Evolutionary conservation across 2,797 vertebrate species (phyloP).

Genomic region (Xenopus petersii): DNA sequence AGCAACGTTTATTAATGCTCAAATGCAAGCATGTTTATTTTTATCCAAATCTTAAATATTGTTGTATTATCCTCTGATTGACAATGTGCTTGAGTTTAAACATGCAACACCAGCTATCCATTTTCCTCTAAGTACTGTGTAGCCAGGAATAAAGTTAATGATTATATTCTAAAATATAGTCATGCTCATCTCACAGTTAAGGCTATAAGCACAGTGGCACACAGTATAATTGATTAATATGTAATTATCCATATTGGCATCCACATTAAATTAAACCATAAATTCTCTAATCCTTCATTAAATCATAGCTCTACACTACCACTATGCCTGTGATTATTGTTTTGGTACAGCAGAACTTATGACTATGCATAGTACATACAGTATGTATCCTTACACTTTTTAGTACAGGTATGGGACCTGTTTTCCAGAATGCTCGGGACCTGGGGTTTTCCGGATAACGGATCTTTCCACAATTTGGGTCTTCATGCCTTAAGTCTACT

Average conservation of each 20-base stretch:
- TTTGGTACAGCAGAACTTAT: neutral
- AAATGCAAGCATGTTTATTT: neutral
- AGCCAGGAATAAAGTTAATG: neutral
- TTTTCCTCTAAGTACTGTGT: neutral
- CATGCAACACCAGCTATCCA: neutral
- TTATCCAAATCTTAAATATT: neutral
- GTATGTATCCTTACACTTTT: neutral
- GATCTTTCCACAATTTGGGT: too few relatives aligned
- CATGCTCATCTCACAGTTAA: slow-evolving; percentile 2
- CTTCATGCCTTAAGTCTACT: too few relatives aligned
- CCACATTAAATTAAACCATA: slow-evolving; percentile 19
- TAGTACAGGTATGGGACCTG: too few relatives aligned
- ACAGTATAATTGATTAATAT: slow-evolving; percentile 25
- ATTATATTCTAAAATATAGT: slow-evolving; percentile 8
- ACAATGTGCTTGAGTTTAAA: neutral
- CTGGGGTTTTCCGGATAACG: too few relatives aligned
- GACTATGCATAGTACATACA: neutral
- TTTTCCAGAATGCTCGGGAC: too few relatives aligned
- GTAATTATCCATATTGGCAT: slow-evolving; percentile 26
- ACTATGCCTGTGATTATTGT: neutral
- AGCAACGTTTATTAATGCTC: neutral
- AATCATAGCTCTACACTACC: slow-evolving; percentile 1
- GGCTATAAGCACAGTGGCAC: slow-evolving; percentile 4
- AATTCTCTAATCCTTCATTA: slow-evolving; percentile 16
- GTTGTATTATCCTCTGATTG: neutral